These are phyloP conservation scores for Polydrusus tereticollis DNA, from an alignment of 2,888 invertebrate genomes.

Conservation along the genomic window DNA sequence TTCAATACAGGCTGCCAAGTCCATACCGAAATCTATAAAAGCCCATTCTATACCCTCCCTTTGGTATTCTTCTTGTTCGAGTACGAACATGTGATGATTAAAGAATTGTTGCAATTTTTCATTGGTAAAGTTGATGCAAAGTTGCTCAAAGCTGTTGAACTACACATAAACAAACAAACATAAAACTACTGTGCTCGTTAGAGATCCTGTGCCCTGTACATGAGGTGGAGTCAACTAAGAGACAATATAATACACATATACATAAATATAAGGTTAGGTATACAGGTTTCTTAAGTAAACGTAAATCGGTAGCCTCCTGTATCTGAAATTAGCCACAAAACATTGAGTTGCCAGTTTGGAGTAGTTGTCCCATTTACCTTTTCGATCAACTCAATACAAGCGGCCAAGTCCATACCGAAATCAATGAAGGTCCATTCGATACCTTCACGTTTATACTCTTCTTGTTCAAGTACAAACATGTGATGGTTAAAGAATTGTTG, in stretches of 20 bases:
- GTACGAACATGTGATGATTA: constrained; percentile 95
- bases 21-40: constrained; percentile 95
- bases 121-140: constrained; percentile 95
- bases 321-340: constrained; percentile 30
- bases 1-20: constrained; percentile 87
- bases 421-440: constrained; percentile 97
- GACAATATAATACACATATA: constrained; percentile 43
- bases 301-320: neutral
- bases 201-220: constrained; percentile 55
- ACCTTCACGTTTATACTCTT: constrained; percentile 94
- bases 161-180: constrained; percentile 66
- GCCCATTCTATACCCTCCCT: constrained; percentile 92
- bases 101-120: constrained; percentile 95
- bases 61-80: constrained; percentile 94
- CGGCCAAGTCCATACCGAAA: constrained; percentile 96
- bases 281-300: neutral
- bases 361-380: constrained; percentile 76
- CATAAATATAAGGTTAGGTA: constrained; percentile 29
- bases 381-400: constrained; percentile 96
- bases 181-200: constrained; percentile 51
- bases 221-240: constrained; percentile 55
- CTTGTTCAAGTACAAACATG: constrained; percentile 98
- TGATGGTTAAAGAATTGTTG: constrained; percentile 99
- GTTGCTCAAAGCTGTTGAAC: constrained; percentile 93
- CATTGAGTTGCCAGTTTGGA: constrained; percentile 36